phyloP scores from a whole-genome alignment of 64 coral and sea anemone genomes.

The Acropora tenuis region DNA sequence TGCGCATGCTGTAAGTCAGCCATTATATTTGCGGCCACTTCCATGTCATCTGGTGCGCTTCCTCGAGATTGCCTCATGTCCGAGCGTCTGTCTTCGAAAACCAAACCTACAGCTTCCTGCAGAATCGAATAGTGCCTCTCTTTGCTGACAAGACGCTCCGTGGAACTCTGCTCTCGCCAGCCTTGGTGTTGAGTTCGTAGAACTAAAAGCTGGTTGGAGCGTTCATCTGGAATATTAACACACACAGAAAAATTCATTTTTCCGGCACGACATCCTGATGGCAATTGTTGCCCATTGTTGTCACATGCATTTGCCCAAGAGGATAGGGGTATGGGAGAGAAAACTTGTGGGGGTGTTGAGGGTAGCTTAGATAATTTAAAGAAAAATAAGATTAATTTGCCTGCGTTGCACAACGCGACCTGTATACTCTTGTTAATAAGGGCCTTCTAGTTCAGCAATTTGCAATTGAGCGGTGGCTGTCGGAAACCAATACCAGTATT shows the following conservation, averaged over 20 bases:
- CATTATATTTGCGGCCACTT: constrained; percentile 73
- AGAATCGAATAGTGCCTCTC: constrained; percentile 72
- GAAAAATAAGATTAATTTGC: too few relatives aligned
- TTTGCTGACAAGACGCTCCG: constrained; percentile 64
- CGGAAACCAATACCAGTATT: too few relatives aligned
- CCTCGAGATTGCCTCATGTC: constrained; percentile 58
- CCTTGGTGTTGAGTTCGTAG: constrained; percentile 87
- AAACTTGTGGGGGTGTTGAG: too few relatives aligned
- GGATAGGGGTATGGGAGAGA: too few relatives aligned
- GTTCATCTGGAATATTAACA: constrained; percentile 62
- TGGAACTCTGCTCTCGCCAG: constrained; percentile 81
- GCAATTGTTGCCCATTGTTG: too few relatives aligned
- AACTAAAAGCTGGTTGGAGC: constrained; percentile 89
- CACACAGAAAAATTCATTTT: neutral
- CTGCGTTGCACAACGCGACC: too few relatives aligned
- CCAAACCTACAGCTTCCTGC: constrained; percentile 86
- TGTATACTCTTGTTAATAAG: too few relatives aligned
- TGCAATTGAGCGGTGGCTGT: too few relatives aligned
- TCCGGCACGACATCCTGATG: neutral
- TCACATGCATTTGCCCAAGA: too few relatives aligned
- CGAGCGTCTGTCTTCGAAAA: constrained; percentile 75
- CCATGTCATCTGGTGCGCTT: constrained; percentile 53
- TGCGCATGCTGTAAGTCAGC: constrained; percentile 83
- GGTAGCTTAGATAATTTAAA: too few relatives aligned
- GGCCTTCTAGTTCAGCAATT: too few relatives aligned